Percentiles rank a stretch among this genome's conserved stretches.
Conservation (phyloP, 1,140 invertebrate species). For the Maniola jurtina region DNA sequence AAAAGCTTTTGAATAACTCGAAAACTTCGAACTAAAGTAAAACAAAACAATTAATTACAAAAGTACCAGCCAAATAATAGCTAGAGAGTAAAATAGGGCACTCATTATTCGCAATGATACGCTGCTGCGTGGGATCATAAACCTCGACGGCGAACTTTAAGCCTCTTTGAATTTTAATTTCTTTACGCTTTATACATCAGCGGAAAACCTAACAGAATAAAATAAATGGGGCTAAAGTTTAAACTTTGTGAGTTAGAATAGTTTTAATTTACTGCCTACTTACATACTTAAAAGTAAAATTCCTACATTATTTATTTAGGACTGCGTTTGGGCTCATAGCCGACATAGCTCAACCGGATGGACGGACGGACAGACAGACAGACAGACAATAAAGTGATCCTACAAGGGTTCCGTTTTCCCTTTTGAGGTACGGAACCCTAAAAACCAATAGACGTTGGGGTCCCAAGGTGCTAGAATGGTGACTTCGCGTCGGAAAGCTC, state of each 20-base stretch:
- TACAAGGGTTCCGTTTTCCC: too few relatives aligned
- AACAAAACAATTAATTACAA: constrained; percentile 5
- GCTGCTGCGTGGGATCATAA: background rate
- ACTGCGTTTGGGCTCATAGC: too few relatives aligned
- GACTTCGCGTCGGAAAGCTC: too few relatives aligned
- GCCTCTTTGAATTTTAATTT: constrained; percentile 6
- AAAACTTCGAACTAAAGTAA: background rate
- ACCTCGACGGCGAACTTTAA: background rate
- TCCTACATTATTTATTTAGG: background rate
- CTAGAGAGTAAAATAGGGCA: constrained; percentile 3
- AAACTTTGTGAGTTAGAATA: background rate
- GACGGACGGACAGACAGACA: too few relatives aligned
- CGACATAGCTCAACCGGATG: too few relatives aligned
- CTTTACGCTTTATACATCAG: background rate
- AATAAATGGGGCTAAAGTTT: background rate
- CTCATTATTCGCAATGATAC: constrained; percentile 4
- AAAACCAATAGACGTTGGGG: too few relatives aligned
- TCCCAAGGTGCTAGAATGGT: too few relatives aligned
- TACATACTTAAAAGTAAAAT: background rate
- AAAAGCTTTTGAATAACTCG: background rate
- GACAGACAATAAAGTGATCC: too few relatives aligned
- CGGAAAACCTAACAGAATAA: background rate
- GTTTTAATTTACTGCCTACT: background rate
- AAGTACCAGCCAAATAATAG: constrained; percentile 8
- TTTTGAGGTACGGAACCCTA: too few relatives aligned